Base-by-base conservation (phyloP, 2,797 vertebrate species). In the Eidolon dupreanum region DNA sequence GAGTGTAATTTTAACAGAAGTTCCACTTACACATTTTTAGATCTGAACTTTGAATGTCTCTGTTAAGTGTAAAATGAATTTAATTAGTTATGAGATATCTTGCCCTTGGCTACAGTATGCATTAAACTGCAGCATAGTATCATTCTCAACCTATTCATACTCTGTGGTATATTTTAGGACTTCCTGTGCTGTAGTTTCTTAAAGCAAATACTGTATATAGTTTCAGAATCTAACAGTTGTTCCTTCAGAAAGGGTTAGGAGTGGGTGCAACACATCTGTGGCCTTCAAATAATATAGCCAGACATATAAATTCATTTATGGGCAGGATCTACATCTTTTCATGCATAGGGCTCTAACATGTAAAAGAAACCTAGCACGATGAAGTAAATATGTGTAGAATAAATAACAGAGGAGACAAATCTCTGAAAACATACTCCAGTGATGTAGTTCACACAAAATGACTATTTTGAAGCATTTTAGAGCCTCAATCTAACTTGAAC, bases 61-160 rank as follows among this genome's bases (percentile, higher is more conserved):
- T 93, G 86, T 90, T 92, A 96, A 97, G 77, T 61, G 75, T 63
- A 96, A 96, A 96, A 88, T 96, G 92, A 96, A 92, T 94, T 88
- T 97, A 95, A 97, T 96, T 95, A 94, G 97, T 96, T 90, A 89
- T 91, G 94, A 93, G 91, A 77, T 90, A 87, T 65, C 86, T 96
- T 96, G 91, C 91, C 88, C 11, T 90, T 68, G 57, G 91, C 94
- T 94, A 93, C 2, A 24, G 65, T 78, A 43, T 49, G 63, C 49
- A 57, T 96, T 93, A 79, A 95, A 51, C 68, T 57, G 3, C 20
- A 38, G 82, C 43, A 46, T 75, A 93, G 71, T 88, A 93, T 79
- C 75, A 55, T 81, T 92, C 90, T 84, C 85, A 97, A 96, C 36
- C 66, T 93, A 95, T 92, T 96, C 90, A 79, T 63, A 59, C 26